Conservation (phyloP, 2,888 invertebrate genomes). For the Desoria tigrina region DNA sequence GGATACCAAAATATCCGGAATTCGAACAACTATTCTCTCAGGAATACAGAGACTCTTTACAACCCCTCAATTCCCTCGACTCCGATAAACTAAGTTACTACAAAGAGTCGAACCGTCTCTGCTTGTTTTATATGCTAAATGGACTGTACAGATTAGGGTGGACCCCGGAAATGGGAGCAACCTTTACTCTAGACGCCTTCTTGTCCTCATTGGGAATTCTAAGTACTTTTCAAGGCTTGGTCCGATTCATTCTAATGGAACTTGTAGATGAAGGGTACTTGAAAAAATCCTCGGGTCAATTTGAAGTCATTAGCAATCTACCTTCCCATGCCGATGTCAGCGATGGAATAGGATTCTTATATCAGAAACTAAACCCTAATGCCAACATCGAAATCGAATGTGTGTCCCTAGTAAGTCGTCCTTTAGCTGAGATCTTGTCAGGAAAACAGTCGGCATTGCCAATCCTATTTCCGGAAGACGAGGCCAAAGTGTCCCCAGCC, state of each 20-base stretch:
- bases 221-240: constrained; percentile 11
- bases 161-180: not conserved
- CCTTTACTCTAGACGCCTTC: constrained; percentile 15
- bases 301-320: constrained; percentile 8
- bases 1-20: not conserved
- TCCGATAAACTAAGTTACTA: not conserved
- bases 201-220: constrained; percentile 11
- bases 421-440: constrained; percentile 16
- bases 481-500: not conserved
- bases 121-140: not conserved
- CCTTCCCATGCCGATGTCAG: constrained; percentile 1
- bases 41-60: not conserved
- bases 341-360: not conserved
- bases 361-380: not conserved
- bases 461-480: constrained; percentile 28
- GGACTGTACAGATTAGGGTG: not conserved
- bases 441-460: constrained; percentile 14
- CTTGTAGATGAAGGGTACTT: constrained; percentile 20
- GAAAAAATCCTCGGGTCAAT: not conserved
- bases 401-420: constrained; percentile 7
- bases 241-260: constrained; percentile 21
- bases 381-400: not conserved
- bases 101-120: not conserved
- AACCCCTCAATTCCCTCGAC: not conserved
- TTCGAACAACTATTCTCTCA: not conserved